These are phyloP conservation scores for Ichneumoninae sp. DNA, from an alignment of 2,888 invertebrate genomes.

Conservation along the genomic window DNA sequence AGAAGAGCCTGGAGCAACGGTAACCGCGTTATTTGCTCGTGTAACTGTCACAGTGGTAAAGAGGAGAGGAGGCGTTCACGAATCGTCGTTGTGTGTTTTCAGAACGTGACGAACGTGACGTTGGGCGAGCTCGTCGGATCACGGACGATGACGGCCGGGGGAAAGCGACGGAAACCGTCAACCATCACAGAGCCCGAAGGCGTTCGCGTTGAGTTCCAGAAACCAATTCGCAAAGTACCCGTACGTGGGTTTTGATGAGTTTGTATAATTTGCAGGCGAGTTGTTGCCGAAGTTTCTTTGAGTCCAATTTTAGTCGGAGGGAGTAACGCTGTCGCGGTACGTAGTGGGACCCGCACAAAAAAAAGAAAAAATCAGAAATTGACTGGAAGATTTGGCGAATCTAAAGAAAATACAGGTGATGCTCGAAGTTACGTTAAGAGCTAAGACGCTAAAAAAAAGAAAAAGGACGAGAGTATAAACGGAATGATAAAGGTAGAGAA, in stretches of 20 bases:
- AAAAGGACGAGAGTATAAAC: too few relatives aligned
- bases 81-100: conserved; percentile 65
- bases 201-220: neutral
- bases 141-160: conserved; percentile 16
- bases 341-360: too few relatives aligned
- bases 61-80: neutral
- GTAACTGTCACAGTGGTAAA: neutral
- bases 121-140: conserved; percentile 62
- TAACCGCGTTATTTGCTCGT: conserved; percentile 23
- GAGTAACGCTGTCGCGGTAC: too few relatives aligned
- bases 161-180: neutral
- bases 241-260: neutral
- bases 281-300: too few relatives aligned
- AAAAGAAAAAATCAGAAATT: too few relatives aligned
- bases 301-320: too few relatives aligned
- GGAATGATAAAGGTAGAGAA: too few relatives aligned
- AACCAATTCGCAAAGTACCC: neutral
- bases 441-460: too few relatives aligned
- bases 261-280: neutral
- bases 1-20: neutral
- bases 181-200: neutral
- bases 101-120: conserved; percentile 71
- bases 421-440: too few relatives aligned
- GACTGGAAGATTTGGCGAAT: too few relatives aligned
- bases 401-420: too few relatives aligned